phyloP scores from a whole-genome alignment of 2,113 vertebrate species.

The Okapia johnstoni region DNA sequence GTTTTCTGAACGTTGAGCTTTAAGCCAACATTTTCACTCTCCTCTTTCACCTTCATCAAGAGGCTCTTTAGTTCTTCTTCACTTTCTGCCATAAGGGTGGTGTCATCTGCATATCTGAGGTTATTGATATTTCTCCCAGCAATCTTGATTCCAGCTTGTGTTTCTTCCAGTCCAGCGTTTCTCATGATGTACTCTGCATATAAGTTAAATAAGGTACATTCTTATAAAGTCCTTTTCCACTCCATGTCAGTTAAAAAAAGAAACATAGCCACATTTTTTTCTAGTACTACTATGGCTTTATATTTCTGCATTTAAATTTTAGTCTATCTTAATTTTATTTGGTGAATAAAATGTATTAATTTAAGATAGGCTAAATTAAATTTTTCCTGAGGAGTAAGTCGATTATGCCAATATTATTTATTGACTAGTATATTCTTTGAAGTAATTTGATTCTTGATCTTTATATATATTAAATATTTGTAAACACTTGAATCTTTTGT shows the following conservation, averaged over 20 bases:
- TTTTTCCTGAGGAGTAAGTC: not conserved
- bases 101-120: too few relatives aligned
- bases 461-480: not conserved
- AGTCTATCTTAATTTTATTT: not conserved
- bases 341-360: not conserved
- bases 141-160: too few relatives aligned
- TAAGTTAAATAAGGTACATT: too few relatives aligned
- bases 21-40: too few relatives aligned
- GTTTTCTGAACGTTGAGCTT: too few relatives aligned
- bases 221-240: not conserved
- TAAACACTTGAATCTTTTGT: not conserved
- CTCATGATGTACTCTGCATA: too few relatives aligned
- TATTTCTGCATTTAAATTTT: not conserved
- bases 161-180: too few relatives aligned
- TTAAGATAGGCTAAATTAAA: not conserved
- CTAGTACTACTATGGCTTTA: not conserved
- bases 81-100: too few relatives aligned
- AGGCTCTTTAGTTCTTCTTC: too few relatives aligned
- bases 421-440: not conserved
- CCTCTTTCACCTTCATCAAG: too few relatives aligned
- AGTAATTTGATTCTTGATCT: not conserved
- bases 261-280: not conserved
- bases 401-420: not conserved
- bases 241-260: not conserved
- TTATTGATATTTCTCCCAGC: too few relatives aligned